phyloP scores from a whole-genome alignment of 1,140 invertebrate species.

The Hyphantria cunea region DNA sequence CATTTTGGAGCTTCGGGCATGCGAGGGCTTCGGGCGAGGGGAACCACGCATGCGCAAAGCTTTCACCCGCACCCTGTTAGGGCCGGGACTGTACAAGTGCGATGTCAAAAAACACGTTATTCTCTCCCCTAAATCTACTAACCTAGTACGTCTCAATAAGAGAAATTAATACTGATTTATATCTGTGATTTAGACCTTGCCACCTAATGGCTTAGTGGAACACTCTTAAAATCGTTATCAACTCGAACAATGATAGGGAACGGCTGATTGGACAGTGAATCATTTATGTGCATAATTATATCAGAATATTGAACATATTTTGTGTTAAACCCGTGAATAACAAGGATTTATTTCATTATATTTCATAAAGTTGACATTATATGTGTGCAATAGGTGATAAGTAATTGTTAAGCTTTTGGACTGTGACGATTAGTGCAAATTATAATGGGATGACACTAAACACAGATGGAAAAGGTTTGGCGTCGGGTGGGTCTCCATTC shows the following conservation, averaged over 20 bases:
- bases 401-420: constrained; percentile 13
- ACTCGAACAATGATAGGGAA: constrained; percentile 66
- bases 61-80: constrained; percentile 71
- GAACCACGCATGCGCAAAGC: constrained; percentile 69
- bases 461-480: constrained; percentile 82
- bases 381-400: constrained; percentile 23
- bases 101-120: constrained; percentile 80
- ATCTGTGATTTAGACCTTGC: constrained; percentile 35
- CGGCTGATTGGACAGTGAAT: constrained; percentile 52
- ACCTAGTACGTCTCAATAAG: constrained; percentile 75
- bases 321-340: constrained; percentile 9
- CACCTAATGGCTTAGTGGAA: constrained; percentile 3
- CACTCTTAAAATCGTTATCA: constrained; percentile 26
- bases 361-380: constrained; percentile 9
- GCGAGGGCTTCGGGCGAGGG: constrained; percentile 66
- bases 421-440: constrained; percentile 42
- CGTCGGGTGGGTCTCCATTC: constrained; percentile 81
- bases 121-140: constrained; percentile 75
- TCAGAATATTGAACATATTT: constrained; percentile 29
- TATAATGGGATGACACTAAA: constrained; percentile 79
- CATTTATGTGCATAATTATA: constrained; percentile 41
- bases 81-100: constrained; percentile 68
- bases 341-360: not conserved
- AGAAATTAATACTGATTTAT: constrained; percentile 56
- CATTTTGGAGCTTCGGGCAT: constrained; percentile 72